Evolutionary conservation across 2,113 vertebrate species (phyloP), one percentile per base, ranked within the genome.

Genomic region (Oryzias javanicus): DNA sequence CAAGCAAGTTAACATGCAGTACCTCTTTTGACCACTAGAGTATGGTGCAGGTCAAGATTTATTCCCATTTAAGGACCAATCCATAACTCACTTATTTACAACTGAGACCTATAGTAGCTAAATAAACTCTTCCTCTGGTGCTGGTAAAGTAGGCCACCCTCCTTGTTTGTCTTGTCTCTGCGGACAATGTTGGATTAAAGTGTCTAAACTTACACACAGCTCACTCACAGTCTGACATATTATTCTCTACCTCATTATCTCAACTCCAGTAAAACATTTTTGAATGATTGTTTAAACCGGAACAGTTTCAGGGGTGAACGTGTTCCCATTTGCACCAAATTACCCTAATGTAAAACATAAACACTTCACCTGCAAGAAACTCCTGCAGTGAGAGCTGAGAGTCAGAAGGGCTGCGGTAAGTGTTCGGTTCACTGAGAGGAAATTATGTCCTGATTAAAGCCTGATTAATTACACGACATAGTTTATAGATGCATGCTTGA

Each of bases 1-100:
- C 76, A 75, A 5, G 13, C 13, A 4, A 27, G 5, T 10, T 2
- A 10, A 29, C 16, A 41, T 73, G 69, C 55, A 81, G 45, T 84
- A 58, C 64, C 42, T 3, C 10, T 27, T 54, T 2, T 57, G 20
- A 65, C 54, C 85, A 76, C 49, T 47, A 89, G 88, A 83, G 76
- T 47, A 52, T 52, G 70, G 60, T 42, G 48, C 46, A 78, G 47
- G 61, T 49, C 62, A 74, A 79, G 40, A 57, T 80, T 83, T 77
- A 49, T n/a, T 49, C 27, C 5, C 1, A 41, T 50, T 17, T n/a
- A 45, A 51, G 13, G 42, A 22, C n/a, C 64, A 8, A 69, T 78
- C 74, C 62, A 84, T 15, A 1, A 18, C 50, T 72, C 68, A 56
- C 66, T 62, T 57, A 56, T 41, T 47, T 35, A 57, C 52, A 65